These are phyloP conservation scores for Trilocha varians DNA, from an alignment of 2,888 invertebrate genomes.

Conservation along the genomic window DNA sequence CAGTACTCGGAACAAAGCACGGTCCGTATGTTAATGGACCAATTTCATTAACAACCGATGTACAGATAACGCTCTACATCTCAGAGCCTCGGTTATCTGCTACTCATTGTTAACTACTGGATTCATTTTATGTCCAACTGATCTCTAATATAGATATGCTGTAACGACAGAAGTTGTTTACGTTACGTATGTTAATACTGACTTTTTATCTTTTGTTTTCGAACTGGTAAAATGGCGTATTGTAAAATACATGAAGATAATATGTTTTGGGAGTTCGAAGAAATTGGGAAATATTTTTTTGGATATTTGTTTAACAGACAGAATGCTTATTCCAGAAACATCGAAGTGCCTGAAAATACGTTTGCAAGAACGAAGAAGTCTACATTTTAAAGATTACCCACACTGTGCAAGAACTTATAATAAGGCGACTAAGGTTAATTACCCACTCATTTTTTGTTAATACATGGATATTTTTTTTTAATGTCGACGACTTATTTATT, in stretches of 20 bases:
- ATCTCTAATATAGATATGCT: constrained; percentile 23
- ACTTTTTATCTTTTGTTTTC: not conserved
- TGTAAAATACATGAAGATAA: not conserved
- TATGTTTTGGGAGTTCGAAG: not conserved
- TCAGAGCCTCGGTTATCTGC: constrained; percentile 17
- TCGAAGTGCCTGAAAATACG: no score
- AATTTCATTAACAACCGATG: constrained; percentile 44
- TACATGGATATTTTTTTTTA: no score
- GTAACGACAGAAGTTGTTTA: constrained; percentile 15
- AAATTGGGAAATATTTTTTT: not conserved
- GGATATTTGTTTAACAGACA: no score
- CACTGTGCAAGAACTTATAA: no score
- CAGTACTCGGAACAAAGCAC: constrained; percentile 14
- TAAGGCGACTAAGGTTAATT: no score
- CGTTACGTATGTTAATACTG: constrained; percentile 18
- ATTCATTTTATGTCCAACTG: constrained; percentile 32
- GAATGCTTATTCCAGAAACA: no score
- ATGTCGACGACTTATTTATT: no score
- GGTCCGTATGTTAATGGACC: constrained; percentile 35
- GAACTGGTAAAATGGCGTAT: not conserved
- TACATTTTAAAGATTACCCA: no score
- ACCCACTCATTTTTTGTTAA: no score
- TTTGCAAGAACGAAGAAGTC: no score
- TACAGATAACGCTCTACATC: constrained; percentile 27
- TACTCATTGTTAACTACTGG: constrained; percentile 26